Percentiles rank a stretch among this genome's conserved stretches.
Evolutionary conservation across 2,113 vertebrate genomes (phyloP).

Genomic region (Hypanus sabinus): DNA sequence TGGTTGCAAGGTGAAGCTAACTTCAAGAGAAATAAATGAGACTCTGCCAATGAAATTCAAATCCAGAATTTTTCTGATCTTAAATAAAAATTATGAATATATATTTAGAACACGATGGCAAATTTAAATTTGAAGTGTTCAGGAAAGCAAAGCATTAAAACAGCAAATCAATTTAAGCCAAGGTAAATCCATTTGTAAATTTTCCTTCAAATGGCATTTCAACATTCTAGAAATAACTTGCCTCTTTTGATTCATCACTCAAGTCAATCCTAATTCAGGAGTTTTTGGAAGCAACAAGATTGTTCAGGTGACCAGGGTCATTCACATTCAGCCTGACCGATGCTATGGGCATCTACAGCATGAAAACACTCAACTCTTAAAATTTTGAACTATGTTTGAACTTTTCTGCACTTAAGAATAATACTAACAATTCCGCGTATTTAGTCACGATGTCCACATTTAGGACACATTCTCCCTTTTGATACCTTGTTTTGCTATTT

Average conservation of each 20-base stretch:
- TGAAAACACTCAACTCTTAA: background rate
- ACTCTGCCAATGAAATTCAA: too few species aligned
- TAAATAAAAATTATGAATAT: too few species aligned
- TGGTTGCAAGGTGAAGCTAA: too few species aligned
- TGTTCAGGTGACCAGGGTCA: background rate
- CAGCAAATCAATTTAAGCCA: too few species aligned
- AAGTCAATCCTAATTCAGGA: background rate
- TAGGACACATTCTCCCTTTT: background rate
- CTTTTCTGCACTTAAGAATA: background rate
- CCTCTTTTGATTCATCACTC: background rate
- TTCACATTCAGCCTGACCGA: background rate
- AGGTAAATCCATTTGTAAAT: background rate
- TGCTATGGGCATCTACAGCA: background rate
- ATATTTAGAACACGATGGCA: too few species aligned
- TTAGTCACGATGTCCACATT: background rate
- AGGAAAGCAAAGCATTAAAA: too few species aligned
- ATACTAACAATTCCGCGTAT: background rate
- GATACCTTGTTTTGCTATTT: background rate
- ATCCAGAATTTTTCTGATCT: too few species aligned
- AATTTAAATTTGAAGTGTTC: too few species aligned
- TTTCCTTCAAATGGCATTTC: background rate
- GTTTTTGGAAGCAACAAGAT: background rate
- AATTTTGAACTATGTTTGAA: background rate
- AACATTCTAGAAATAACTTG: background rate
- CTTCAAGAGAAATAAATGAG: too few species aligned